Conservation (phyloP, 2,113 vertebrate species). For the Centropus bengalensis region DNA sequence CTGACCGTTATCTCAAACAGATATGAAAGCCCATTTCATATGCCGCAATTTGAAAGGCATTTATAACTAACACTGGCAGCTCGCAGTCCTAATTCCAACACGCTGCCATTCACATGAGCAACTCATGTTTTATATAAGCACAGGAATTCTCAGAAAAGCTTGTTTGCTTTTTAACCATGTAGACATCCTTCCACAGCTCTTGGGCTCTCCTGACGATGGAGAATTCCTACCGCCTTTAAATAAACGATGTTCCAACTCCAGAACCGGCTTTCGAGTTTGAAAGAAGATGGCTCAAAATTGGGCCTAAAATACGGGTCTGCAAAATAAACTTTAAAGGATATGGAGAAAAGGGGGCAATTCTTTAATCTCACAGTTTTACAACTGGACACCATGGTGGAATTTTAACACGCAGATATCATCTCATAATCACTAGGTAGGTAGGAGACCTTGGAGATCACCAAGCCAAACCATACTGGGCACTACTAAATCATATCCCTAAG, state of each 20-base stretch:
- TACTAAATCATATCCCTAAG: too few relatives aligned
- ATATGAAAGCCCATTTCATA: background rate
- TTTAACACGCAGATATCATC: background rate
- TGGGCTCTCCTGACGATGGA: background rate
- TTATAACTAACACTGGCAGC: background rate
- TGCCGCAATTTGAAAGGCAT: background rate
- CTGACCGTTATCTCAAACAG: background rate
- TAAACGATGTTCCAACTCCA: background rate
- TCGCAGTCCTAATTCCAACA: background rate
- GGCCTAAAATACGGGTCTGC: background rate
- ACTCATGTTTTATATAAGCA: background rate
- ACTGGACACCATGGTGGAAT: background rate
- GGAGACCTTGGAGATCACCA: too few relatives aligned
- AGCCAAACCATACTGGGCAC: too few relatives aligned
- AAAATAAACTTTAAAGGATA: background rate
- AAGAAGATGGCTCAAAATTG: background rate
- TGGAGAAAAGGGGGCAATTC: fast-evolving
- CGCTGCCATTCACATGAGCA: background rate
- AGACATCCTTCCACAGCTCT: background rate
- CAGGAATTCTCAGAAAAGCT: background rate
- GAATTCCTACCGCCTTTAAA: background rate
- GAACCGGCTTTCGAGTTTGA: background rate
- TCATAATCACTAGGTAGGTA: too few relatives aligned
- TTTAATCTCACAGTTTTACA: background rate
- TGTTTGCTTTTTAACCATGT: background rate